phyloP scores from a whole-genome alignment of 2,113 vertebrate species.

The Plecotus auritus region DNA sequence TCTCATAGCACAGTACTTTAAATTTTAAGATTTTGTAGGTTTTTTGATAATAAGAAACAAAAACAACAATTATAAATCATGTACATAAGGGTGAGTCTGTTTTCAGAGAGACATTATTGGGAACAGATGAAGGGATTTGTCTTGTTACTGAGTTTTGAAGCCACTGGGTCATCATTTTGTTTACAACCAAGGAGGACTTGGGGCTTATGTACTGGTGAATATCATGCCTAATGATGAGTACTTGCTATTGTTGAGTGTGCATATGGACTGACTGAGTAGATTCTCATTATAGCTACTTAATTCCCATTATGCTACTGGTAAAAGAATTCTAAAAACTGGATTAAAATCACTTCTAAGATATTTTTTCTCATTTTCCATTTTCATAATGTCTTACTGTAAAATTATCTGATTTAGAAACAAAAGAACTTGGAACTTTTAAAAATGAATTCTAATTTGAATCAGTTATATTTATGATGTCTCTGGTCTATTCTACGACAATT shows the following conservation, averaged over 20 bases:
- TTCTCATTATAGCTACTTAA: not conserved
- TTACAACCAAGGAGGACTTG: not conserved
- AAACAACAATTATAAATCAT: not conserved
- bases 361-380: conserved; percentile 18
- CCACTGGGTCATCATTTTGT: not conserved
- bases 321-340: conserved; percentile 11
- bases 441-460: not conserved
- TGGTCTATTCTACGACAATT: not conserved
- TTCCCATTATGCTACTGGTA: not conserved
- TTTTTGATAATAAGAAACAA: conserved; percentile 3
- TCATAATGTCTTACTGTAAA: conserved; percentile 20
- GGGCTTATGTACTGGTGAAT: not conserved
- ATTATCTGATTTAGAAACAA: conserved; percentile 10
- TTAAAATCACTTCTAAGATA: not conserved
- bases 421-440: not conserved
- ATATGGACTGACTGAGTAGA: not conserved
- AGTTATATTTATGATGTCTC: not conserved
- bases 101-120: not conserved
- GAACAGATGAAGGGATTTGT: not conserved
- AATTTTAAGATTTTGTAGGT: not conserved
- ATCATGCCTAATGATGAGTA: not conserved
- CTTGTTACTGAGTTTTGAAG: not conserved
- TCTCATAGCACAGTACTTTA: not conserved
- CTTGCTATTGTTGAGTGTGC: not conserved
- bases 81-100: not conserved